These are phyloP conservation scores for Papilio aristodemus DNA, from an alignment of 1,140 invertebrate genomes.

Conservation along the genomic window DNA sequence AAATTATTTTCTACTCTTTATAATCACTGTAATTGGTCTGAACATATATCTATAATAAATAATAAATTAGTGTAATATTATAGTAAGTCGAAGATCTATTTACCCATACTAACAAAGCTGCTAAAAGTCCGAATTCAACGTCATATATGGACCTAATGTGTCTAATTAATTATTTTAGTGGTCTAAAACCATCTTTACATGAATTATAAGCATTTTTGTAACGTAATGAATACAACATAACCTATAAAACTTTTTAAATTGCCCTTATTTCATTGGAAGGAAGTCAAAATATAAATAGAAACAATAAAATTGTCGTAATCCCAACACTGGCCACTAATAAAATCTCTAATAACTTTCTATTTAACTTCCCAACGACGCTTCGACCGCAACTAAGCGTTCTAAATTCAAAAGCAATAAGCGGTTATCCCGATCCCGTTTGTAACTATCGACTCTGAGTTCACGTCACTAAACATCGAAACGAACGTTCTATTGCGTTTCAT, in stretches of 20 bases:
- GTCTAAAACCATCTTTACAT: too few species aligned
- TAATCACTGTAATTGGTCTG: neutral
- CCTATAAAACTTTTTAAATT: constrained; percentile 10
- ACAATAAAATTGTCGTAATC: constrained; percentile 43
- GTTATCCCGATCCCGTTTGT: constrained; percentile 43
- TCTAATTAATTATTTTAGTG: too few species aligned
- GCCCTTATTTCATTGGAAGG: neutral
- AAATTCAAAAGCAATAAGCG: constrained; percentile 54
- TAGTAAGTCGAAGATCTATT: too few species aligned
- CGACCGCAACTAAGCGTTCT: constrained; percentile 46
- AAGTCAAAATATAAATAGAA: constrained; percentile 35
- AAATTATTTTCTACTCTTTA: neutral
- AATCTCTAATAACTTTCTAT: constrained; percentile 50
- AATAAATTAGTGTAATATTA: too few species aligned
- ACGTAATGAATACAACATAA: neutral
- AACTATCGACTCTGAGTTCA: constrained; percentile 39
- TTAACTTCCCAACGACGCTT: constrained; percentile 36
- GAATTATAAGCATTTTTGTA: neutral
- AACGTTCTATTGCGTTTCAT: neutral
- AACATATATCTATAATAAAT: neutral
- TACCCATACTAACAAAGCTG: too few species aligned
- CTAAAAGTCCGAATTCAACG: too few species aligned
- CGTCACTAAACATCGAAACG: constrained; percentile 38
- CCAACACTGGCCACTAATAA: constrained; percentile 47
- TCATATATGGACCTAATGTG: too few species aligned